Conservation (phyloP, 2,797 vertebrate genomes). For the Naso thynnoides region DNA sequence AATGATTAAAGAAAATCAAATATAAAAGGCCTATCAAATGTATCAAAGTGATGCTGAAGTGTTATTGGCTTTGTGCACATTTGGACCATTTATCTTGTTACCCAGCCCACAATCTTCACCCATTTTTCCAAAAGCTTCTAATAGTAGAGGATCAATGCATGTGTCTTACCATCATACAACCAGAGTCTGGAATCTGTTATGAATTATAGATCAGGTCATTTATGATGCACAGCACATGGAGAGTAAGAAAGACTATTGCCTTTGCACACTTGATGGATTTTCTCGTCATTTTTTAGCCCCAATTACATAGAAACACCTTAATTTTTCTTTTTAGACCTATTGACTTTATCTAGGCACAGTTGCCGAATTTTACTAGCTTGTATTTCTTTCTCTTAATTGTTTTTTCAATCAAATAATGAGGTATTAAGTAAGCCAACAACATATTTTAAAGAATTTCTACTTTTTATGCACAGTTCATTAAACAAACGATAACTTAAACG, state of each 20-base stretch:
- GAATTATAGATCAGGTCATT: conserved; percentile 57
- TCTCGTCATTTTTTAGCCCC: neutral
- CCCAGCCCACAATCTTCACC: neutral
- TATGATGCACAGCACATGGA: conserved; percentile 58
- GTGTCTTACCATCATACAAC: neutral
- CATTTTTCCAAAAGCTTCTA: neutral
- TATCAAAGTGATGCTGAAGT: too few species aligned
- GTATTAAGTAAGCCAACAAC: neutral
- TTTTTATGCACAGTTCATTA: neutral
- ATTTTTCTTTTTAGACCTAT: neutral
- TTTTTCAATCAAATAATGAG: neutral
- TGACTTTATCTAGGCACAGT: neutral
- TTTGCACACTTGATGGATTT: neutral
- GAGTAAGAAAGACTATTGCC: neutral
- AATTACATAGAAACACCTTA: neutral
- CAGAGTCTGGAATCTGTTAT: conserved; percentile 8
- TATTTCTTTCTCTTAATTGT: neutral
- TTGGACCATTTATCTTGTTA: too few species aligned
- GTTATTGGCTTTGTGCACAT: too few species aligned
- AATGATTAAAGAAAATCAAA: neutral
- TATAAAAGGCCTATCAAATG: too few species aligned
- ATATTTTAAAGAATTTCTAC: too few species aligned
- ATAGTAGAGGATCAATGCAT: neutral
- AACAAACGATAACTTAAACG: neutral
- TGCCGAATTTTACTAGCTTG: neutral